Evolutionary conservation across 2,113 vertebrate genomes (phyloP), one percentile per base, ranked within the genome.

Genomic region (Tragelaphus imberbis): DNA sequence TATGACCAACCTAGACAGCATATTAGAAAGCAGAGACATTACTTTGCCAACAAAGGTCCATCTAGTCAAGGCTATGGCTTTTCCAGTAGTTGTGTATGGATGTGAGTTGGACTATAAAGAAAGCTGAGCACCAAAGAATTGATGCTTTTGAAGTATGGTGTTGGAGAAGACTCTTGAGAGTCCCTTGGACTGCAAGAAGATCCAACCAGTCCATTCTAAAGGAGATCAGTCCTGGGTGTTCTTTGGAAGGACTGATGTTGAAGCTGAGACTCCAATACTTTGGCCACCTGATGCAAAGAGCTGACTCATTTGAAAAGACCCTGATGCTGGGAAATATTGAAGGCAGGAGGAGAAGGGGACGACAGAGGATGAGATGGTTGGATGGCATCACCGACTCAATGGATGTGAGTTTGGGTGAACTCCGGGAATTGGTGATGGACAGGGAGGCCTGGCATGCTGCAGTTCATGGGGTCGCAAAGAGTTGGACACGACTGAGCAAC

Each of bases 401-500:
- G 63, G 16, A n/a, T 7, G 0, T 68, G 33, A 19, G 33, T 68
- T n/a, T n/a, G 16, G 0, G 7, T 68, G 0, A 17, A n/a, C 63
- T 68, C 7, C 0, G 0, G 33, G 33, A 9, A 16, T 5, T n/a
- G 63, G 63, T 68, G 63, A n/a, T 68, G 63, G 63, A 68, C 63
- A 68, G 63, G 33, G 33, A 68, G 33, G 3, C 63, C 63, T 68
- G 33, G 16, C 0, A 0, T 36, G 65, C 33, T 68, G 63, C 1
- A 0, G 33, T 68, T 33, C 63, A 68, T 10, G 8, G 16, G 33
- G 16, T 68, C 0, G 0, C 7, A 68, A 61, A 61, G 65, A 68
- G 3, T 68, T 0, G 0, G 33, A n/a, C 63, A 68, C 3, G 0
- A 68, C 2, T 68, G 63, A 68, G 33, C 0, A 58, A 58, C 56